phyloP scores from a whole-genome alignment of 2,113 vertebrate species.

The Dromaius novaehollandiae region DNA sequence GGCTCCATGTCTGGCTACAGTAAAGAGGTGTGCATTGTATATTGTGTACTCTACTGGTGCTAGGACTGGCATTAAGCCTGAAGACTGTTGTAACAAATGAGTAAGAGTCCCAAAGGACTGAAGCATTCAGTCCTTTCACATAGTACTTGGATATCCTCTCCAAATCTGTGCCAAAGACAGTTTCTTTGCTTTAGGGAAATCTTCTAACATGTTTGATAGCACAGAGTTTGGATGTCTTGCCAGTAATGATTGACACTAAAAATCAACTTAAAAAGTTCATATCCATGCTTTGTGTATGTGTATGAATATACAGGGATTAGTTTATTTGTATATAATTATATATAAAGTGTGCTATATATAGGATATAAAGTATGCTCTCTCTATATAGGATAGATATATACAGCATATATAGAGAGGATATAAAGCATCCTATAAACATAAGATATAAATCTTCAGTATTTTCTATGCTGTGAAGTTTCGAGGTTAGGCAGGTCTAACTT shows the following conservation, averaged over 20 bases:
- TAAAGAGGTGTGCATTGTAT: neutral
- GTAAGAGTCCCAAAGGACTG: neutral
- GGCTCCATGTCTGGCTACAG: neutral
- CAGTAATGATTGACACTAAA: neutral
- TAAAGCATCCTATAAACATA: neutral
- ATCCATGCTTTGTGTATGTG: neutral
- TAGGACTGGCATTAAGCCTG: neutral
- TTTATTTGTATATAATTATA: neutral
- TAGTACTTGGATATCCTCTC: neutral
- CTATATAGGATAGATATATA: neutral
- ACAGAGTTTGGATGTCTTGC: neutral
- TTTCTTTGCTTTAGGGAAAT: neutral
- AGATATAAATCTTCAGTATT: neutral
- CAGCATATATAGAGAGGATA: no score
- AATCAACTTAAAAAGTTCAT: neutral
- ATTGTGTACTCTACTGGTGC: neutral
- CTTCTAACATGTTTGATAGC: neutral
- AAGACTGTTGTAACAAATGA: neutral
- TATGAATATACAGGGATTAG: neutral
- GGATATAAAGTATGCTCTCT: neutral
- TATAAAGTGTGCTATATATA: neutral
- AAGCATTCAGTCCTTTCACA: neutral
- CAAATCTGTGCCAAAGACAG: neutral
- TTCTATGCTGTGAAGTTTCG: neutral
- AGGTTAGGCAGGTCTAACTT: neutral